phyloP scores from a whole-genome alignment of 1,140 invertebrate species.

The Colletes gigas region DNA sequence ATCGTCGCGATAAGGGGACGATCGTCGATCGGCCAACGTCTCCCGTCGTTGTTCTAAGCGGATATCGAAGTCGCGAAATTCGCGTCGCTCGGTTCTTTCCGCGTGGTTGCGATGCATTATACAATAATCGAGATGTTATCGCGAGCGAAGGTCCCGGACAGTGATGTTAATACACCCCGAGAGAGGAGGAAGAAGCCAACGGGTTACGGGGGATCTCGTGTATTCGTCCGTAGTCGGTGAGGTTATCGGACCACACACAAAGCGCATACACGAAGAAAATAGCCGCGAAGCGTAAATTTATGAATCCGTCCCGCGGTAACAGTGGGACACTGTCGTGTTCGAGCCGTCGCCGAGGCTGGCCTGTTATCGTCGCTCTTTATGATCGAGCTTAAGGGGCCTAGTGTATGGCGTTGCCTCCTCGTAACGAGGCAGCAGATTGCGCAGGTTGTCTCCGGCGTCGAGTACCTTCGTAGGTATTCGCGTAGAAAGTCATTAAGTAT shows the following conservation, averaged over 20 bases:
- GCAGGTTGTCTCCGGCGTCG: constrained; percentile 20
- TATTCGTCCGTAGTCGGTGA: constrained; percentile 4
- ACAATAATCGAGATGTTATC: constrained; percentile 55
- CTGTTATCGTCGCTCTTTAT: constrained; percentile 65
- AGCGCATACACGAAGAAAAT: constrained; percentile 46
- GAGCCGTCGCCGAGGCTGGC: constrained; percentile 36
- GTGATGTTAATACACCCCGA: constrained; percentile 44
- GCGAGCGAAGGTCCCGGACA: neutral
- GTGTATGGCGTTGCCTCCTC: constrained; percentile 37
- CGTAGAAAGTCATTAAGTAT: constrained; percentile 22
- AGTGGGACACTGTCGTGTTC: constrained; percentile 57
- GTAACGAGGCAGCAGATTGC: constrained; percentile 52
- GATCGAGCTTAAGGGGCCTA: constrained; percentile 60
- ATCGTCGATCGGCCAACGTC: neutral
- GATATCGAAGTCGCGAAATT: neutral
- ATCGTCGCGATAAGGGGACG: constrained; percentile 16
- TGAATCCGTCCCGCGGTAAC: constrained; percentile 59
- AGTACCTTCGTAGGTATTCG: constrained; percentile 2
- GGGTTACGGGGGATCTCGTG: constrained; percentile 25
- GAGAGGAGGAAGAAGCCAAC: neutral
- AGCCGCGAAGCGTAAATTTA: constrained; percentile 62
- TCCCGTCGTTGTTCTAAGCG: neutral
- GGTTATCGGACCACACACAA: constrained; percentile 58
- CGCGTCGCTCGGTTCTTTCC: neutral
- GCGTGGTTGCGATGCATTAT: constrained; percentile 5